Evolutionary conservation across 92 coral and sea anemone species (phyloP).

Genomic region (Parazoanthus swiftii): DNA sequence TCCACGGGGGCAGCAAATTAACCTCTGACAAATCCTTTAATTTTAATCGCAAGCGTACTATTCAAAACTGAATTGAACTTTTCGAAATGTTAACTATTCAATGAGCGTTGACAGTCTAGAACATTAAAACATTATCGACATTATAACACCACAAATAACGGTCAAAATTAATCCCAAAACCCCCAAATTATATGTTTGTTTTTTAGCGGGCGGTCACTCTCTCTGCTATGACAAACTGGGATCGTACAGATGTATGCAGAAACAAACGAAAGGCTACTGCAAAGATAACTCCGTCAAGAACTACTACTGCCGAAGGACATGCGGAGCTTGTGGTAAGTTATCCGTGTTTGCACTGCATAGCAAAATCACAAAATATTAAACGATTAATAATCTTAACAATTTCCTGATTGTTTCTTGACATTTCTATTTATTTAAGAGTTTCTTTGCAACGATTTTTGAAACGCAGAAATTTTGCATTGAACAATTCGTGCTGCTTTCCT

Average conservation of each 20-base stretch:
- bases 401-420: background rate
- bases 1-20: too few relatives aligned
- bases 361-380: background rate
- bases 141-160: background rate
- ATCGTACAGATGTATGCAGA: constrained; percentile 17
- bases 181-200: background rate
- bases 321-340: constrained; percentile 32
- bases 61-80: too few relatives aligned
- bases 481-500: background rate
- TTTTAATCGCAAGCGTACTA: too few relatives aligned
- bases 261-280: background rate
- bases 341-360: too few relatives aligned
- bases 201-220: background rate
- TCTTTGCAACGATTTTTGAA: too few relatives aligned
- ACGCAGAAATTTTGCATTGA: too few relatives aligned
- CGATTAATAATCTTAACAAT: background rate
- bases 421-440: too few relatives aligned
- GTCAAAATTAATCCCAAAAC: too few relatives aligned
- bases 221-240: constrained; percentile 25
- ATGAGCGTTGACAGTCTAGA: too few relatives aligned
- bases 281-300: background rate
- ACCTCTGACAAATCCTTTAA: too few relatives aligned
- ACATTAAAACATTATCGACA: background rate
- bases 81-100: too few relatives aligned
- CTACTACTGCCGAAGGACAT: constrained; percentile 16